phyloP scores from a whole-genome alignment of 2,888 invertebrate genomes.

The Aphrophora alni region DNA sequence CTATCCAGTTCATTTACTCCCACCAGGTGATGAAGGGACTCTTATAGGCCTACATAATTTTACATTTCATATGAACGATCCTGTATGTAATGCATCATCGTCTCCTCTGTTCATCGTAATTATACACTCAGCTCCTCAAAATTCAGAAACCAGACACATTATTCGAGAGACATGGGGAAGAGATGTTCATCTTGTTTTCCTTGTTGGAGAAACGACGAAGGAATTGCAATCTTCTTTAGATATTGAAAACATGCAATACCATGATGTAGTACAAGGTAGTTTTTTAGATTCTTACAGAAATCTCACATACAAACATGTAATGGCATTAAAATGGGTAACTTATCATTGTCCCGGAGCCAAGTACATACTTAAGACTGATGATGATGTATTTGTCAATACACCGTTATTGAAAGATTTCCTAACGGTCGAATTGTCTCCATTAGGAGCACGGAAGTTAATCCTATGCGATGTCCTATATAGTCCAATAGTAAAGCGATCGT shows the following conservation, averaged over 20 bases:
- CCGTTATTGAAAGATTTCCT: conserved; percentile 58
- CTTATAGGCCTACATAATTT: conserved; percentile 69
- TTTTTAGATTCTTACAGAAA: conserved; percentile 81
- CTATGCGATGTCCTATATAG: conserved; percentile 65
- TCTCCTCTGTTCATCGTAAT: conserved; percentile 67
- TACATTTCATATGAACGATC: conserved; percentile 66
- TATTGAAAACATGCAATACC: conserved; percentile 64
- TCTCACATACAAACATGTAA: conserved; percentile 84
- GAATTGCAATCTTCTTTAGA: conserved; percentile 56
- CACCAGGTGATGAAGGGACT: conserved; percentile 54
- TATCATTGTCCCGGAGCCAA: conserved; percentile 72
- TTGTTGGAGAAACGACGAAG: conserved; percentile 66
- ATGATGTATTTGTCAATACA: conserved; percentile 60
- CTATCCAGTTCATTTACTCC: conserved; percentile 43
- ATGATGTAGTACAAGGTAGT: conserved; percentile 78
- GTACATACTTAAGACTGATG: conserved; percentile 60
- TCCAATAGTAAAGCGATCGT: conserved; percentile 62
- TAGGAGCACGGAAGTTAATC: conserved; percentile 65
- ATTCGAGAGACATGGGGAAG: conserved; percentile 77
- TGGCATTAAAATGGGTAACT: conserved; percentile 79
- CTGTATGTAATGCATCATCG: conserved; percentile 57
- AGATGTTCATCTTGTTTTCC: conserved; percentile 68
- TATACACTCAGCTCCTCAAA: conserved; percentile 72
- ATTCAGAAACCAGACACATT: conserved; percentile 68
- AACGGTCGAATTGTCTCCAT: conserved; percentile 64